Evolutionary conservation across 2,113 vertebrate species (phyloP), one percentile per base, ranked within the genome.

Genomic region (Eleginops maclovinus): DNA sequence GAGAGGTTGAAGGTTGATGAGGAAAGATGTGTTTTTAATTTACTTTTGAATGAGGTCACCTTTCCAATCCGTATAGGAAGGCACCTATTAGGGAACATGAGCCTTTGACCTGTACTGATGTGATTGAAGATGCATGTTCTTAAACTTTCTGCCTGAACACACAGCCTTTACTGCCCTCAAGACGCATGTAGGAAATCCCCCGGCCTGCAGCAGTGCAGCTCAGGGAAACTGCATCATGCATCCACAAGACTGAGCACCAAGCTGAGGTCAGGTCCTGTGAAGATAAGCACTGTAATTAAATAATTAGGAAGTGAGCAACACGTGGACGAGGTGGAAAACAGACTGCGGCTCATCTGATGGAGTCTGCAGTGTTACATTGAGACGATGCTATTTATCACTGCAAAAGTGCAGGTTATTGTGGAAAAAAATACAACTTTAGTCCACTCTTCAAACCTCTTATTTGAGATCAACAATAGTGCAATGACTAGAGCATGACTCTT

Each of bases 261-360:
- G 53, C 58, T 17, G 49, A 78, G 80, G 81, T 83, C 70, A 78
- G 85, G 76, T 85, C 84, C 78, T 73, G 36, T 12, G n/a, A 47
- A 82, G 82, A 72, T 90, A 78, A 92, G 77, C 61, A 46, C 60
- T 49, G 67, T 28, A 76, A 85, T 92, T 86, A 81, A 71, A 86
- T 73, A 76, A 76, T 87, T 44, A 90, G 64, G 60, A 70, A 43
- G 73, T 70, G 28, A 76, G 69, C 4, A 2, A 54, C 79, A 44
- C 43, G 44, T 24, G 47, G 31, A 75, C 22, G 13, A 77, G 43
- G 67, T 69, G 41, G 54, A 77, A 79, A 66, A 2, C 19, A 40
- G 16, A 41, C 82, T 77, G 44, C 10, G 19, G 68, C 81, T 54
- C 36, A 65, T 70, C 28, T 58, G 26, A 68, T 41, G 50, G 53